Base-by-base conservation (phyloP, 2,113 vertebrate species). In the Herpetotheres cachinnans region DNA sequence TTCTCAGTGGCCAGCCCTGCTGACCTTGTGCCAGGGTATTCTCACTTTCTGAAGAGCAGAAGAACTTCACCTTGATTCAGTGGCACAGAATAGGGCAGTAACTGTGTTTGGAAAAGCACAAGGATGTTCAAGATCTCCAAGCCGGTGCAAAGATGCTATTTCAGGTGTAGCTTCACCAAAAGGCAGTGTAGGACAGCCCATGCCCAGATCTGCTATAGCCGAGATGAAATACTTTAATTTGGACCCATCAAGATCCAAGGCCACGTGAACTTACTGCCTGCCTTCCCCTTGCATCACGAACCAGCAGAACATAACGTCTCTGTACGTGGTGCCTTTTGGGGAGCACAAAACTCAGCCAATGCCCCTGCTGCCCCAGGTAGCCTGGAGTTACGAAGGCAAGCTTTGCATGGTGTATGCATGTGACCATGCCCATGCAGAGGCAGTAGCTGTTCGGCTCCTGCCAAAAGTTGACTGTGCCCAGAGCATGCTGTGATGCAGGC, bases 401-500 rank as follows among this genome's bases (percentile, higher is more conserved):
- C 8, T 24, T 44, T 32, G 25, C 40, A 14, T 4, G 32, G 38
- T 0, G 0, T 0, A 0, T 11, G 27, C 11, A 6, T 4, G n/a
- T 1, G 3, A 34, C 36, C 47, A 1, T 42, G 50, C 11, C 58
- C 44, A 16, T 1, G 0, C 58, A 25, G 66, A 65, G 27, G 30
- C 69, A 50, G 78, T 7, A 42, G 36, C 30, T 36, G 36, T 30
- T 52, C 55, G 27, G 34, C 47, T 62, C 32, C 56, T 56, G 49
- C 27, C 67, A 65, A 16, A 71, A 76, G 30, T 0, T 30, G 36
- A 13, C 36, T 16, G 3, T 86, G 81, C 56, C 85, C 67, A 54
- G 66, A 77, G 13, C 2, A 1, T 20, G 56, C 34, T 6, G 24
- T 5, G 7, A 38, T 47, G 29, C 46, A 25, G 56, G 47, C 29